Evolutionary conservation across 30 jellyfish, hydroid and myxozoan genomes (phyloP).

Genomic region (Chironex yamaguchii): DNA sequence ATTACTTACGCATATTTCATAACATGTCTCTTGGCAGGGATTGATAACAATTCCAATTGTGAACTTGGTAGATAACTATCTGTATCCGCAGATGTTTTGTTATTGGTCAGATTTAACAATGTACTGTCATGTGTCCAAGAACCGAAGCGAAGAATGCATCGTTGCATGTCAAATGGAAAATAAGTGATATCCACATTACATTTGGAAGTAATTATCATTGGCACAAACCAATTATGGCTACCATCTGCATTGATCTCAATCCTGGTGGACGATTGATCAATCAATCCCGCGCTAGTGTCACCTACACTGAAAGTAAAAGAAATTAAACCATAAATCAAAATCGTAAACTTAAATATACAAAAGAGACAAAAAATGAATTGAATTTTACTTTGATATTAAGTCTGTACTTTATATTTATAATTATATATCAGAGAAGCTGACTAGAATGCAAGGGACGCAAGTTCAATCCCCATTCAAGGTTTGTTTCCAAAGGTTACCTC

Average conservation of each 20-base stretch:
- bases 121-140: neutral
- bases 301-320: neutral
- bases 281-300: neutral
- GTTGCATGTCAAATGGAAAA: neutral
- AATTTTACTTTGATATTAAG: no score
- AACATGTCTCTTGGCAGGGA: neutral
- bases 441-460: no score
- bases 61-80: neutral
- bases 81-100: neutral
- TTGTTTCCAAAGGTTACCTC: no score
- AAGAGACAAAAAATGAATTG: no score
- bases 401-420: no score
- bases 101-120: neutral
- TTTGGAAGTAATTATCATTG: neutral
- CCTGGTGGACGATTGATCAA: neutral
- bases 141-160: neutral
- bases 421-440: no score
- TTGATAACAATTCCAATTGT: neutral
- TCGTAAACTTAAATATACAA: no score
- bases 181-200: neutral
- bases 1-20: neutral
- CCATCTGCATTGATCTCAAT: neutral
- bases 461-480: no score
- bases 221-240: neutral
- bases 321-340: no score